These are phyloP conservation scores for Ctenochaetus hawaiiensis DNA, from an alignment of 2,797 vertebrate species.

Conservation along the genomic window DNA sequence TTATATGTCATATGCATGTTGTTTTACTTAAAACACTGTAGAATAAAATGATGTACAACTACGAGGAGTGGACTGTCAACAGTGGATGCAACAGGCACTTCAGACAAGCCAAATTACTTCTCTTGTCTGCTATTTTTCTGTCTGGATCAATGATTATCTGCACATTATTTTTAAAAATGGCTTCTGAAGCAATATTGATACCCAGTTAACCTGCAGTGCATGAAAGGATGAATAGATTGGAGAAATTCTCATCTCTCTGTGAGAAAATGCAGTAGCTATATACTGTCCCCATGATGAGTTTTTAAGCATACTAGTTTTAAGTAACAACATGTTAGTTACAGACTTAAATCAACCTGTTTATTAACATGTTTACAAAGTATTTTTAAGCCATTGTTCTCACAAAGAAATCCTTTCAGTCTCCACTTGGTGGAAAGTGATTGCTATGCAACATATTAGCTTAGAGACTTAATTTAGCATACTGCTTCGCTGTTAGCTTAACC, in stretches of 20 bases:
- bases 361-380: no score
- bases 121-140: background rate
- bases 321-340: background rate
- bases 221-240: background rate
- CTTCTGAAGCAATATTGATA: background rate
- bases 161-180: background rate
- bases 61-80: background rate
- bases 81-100: slow-evolving; percentile 28
- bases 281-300: background rate
- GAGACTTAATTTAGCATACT: no score
- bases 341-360: no score
- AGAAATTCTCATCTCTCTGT: background rate
- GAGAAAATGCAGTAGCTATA: no score
- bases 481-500: no score
- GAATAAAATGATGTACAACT: background rate
- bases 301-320: background rate
- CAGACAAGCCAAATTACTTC: background rate
- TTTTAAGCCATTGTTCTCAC: no score
- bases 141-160: background rate
- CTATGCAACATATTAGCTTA: no score
- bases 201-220: background rate
- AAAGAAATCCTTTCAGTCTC: no score
- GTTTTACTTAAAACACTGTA: no score
- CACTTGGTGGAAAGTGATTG: no score
- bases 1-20: no score